Evolutionary conservation across 2,113 vertebrate species (phyloP).

Genomic region (Baryphthengus martii): DNA sequence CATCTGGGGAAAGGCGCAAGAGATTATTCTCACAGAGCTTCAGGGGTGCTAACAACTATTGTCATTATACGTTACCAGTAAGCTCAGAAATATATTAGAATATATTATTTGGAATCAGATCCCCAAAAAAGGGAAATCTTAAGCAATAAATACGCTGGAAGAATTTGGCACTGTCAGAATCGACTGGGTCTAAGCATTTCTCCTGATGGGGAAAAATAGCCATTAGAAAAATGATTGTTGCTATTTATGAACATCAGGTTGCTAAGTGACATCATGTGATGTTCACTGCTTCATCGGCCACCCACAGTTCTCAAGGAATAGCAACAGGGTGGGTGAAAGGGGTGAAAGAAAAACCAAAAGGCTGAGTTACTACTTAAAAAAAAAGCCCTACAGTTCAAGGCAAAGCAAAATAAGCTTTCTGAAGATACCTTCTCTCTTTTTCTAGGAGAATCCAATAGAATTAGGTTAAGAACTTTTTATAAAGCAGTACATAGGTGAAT

Average conservation of each 20-base stretch:
- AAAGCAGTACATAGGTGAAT: constrained; percentile 44
- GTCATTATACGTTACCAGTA: background rate
- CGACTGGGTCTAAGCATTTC: constrained; percentile 48
- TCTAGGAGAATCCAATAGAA: constrained; percentile 26
- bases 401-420: constrained; percentile 26
- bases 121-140: background rate
- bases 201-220: constrained; percentile 51
- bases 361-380: background rate
- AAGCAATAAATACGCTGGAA: constrained; percentile 39
- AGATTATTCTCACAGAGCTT: background rate
- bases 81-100: constrained; percentile 43
- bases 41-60: background rate
- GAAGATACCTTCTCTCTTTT: constrained; percentile 17
- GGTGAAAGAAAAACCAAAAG: constrained; percentile 43
- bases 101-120: constrained; percentile 6
- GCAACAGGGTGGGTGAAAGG: constrained; percentile 27
- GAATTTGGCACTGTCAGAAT: constrained; percentile 3
- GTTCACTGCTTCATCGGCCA: constrained; percentile 53
- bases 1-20: background rate
- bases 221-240: constrained; percentile 60
- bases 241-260: constrained; percentile 74
- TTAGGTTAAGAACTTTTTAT: constrained; percentile 48
- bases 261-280: constrained; percentile 74
- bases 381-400: background rate
- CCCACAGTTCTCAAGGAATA: constrained; percentile 65